Conservation (phyloP, 2,113 vertebrate species). For the Varanus komodoensis region DNA sequence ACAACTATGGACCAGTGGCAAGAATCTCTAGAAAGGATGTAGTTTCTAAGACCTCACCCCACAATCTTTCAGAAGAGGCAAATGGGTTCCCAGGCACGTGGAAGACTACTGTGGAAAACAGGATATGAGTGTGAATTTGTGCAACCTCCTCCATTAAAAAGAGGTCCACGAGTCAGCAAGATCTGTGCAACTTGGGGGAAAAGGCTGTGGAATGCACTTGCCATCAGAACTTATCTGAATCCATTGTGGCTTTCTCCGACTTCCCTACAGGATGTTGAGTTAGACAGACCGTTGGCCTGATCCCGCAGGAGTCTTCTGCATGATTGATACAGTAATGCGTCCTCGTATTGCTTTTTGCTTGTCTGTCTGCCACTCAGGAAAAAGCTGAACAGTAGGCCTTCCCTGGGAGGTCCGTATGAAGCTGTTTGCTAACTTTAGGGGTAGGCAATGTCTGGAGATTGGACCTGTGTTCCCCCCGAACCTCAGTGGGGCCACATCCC, state of each 20-base stretch:
- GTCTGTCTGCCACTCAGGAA: neutral
- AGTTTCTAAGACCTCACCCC: neutral
- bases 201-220: too few relatives aligned
- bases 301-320: neutral
- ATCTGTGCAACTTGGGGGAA: too few relatives aligned
- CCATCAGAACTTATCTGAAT: too few relatives aligned
- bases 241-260: too few relatives aligned
- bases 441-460: too few relatives aligned
- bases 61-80: neutral
- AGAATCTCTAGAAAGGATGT: neutral
- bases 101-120: neutral
- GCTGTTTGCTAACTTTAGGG: neutral
- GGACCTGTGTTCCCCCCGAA: too few relatives aligned
- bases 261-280: neutral
- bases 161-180: too few relatives aligned
- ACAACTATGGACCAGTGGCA: neutral
- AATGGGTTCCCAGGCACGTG: neutral
- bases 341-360: neutral
- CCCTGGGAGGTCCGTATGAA: neutral
- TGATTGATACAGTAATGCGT: neutral
- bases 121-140: neutral
- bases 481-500: too few relatives aligned
- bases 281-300: neutral
- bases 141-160: too few relatives aligned
- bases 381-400: neutral